These are phyloP conservation scores for Neoscelio sp. DNA, from an alignment of 2,888 invertebrate genomes.

Conservation along the genomic window DNA sequence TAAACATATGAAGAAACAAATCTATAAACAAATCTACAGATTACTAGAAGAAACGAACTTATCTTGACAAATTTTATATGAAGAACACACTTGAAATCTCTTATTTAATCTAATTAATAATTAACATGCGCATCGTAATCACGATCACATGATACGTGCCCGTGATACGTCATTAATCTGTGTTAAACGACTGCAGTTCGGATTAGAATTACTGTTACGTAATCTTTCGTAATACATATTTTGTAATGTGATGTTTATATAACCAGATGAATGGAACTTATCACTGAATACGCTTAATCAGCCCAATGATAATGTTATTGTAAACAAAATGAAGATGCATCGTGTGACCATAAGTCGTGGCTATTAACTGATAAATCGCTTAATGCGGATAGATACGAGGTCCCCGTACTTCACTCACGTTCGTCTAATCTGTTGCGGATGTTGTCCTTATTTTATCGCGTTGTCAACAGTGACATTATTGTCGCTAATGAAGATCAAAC, in stretches of 20 bases:
- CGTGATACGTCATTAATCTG: conserved; percentile 24
- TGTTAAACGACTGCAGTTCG: conserved; percentile 3
- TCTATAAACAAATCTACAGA: no score
- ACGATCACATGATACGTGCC: conserved; percentile 16
- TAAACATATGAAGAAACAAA: no score
- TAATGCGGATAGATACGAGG: conserved; percentile 59
- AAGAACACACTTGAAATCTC: no score
- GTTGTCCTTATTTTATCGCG: conserved; percentile 59
- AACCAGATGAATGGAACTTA: conserved; percentile 32
- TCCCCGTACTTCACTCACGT: conserved; percentile 46
- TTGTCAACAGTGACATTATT: conserved; percentile 60
- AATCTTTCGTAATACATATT: conserved; percentile 76
- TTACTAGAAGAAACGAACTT: no score
- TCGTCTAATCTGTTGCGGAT: conserved; percentile 60
- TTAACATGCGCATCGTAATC: background rate
- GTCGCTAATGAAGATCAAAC: conserved; percentile 58
- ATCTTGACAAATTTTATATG: no score
- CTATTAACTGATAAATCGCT: conserved; percentile 56
- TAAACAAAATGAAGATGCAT: conserved; percentile 53
- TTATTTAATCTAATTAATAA: no score
- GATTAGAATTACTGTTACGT: conserved; percentile 48
- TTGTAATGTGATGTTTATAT: conserved; percentile 72
- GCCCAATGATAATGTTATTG: conserved; percentile 36
- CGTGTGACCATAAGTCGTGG: conserved; percentile 38
- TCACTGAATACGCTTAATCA: conserved; percentile 33